A percentile compares a stretch with the other conserved stretches of the same genome.
These are phyloP conservation scores for Accipiter fasciatus DNA, from an alignment of 2,797 vertebrate genomes.

Conservation along the genomic window DNA sequence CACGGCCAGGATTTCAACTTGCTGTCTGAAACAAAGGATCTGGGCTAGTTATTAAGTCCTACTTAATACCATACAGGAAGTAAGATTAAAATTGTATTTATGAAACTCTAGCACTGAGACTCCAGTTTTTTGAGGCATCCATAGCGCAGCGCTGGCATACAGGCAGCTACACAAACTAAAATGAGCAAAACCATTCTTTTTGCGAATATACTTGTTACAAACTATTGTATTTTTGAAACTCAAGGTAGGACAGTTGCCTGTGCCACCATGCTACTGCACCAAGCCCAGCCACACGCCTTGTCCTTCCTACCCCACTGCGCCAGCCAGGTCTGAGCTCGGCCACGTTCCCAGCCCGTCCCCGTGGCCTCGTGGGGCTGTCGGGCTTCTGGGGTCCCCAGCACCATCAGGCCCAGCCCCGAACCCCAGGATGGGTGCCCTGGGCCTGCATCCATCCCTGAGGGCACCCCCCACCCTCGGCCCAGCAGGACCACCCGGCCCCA, in stretches of 20 bases:
- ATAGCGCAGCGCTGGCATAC: rapidly evolving
- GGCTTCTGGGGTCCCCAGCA: neutral
- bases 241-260: neutral
- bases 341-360: rapidly evolving
- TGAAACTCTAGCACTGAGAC: neutral
- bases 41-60: neutral
- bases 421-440: neutral
- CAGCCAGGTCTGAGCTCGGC: neutral
- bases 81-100: neutral
- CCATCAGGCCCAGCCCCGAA: rapidly evolving
- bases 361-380: rapidly evolving
- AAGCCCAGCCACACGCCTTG: neutral
- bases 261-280: neutral
- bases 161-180: neutral
- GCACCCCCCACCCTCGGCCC: rapidly evolving
- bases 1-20: neutral
- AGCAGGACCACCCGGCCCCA: rapidly evolving
- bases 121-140: neutral
- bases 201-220: neutral
- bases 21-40: neutral
- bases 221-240: neutral
- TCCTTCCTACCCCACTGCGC: neutral
- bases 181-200: neutral
- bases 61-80: neutral
- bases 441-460: neutral